Evolutionary conservation across 1,140 invertebrate species (phyloP), one percentile per base, ranked within the genome.

Genomic region (Brachionus manjavacas): DNA sequence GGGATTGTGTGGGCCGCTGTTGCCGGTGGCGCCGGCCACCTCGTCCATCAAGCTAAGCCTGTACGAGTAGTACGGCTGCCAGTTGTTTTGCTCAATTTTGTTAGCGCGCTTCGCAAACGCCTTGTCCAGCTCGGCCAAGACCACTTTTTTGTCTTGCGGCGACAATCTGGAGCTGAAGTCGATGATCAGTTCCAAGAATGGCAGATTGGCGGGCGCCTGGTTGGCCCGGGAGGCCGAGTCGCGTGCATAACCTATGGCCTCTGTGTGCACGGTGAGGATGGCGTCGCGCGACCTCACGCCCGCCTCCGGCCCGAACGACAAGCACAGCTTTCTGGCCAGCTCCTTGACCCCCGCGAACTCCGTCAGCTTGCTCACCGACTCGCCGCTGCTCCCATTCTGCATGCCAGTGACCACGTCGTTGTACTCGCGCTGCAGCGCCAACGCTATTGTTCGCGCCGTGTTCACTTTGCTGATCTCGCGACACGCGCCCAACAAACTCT

Each of bases 221-320:
- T 46, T 55, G 28, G 25, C 66, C 35, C 16, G 0, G 12, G 23
- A 35, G 6, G 49, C 1, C 8, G 35, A 25, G 25, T 28, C 31
- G 39, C 81, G 9, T 0, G 28, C 49, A 23, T 66, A 41, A 1
- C 20, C 39, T 9, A 64, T 35, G 20, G 74, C 87, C 86, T 86
- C 90, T 88, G 88, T 89, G 90, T 99, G 97, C 85, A 99, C 92
- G 41, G 95, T 94, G 8, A 96, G 96, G 64, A 99, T 95, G 12
- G 97, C 96, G 89, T 99, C 96, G 55, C 97, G 92, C 91, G 99
- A 99, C 91, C 97, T 98, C 9, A 98, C 92, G 20, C 95, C 95
- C 2, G 79, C 79, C 91, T 99, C 97, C 79, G 98, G 91, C 20
- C 97, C 97, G 92, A 99, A 99, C 4, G 96, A 97, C 20, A 98